A percentile compares a stretch with the other conserved stretches of the same genome.
These are phyloP conservation scores for Tympanuchus pallidicinctus DNA, from an alignment of 2,113 vertebrate species.

Conservation along the genomic window DNA sequence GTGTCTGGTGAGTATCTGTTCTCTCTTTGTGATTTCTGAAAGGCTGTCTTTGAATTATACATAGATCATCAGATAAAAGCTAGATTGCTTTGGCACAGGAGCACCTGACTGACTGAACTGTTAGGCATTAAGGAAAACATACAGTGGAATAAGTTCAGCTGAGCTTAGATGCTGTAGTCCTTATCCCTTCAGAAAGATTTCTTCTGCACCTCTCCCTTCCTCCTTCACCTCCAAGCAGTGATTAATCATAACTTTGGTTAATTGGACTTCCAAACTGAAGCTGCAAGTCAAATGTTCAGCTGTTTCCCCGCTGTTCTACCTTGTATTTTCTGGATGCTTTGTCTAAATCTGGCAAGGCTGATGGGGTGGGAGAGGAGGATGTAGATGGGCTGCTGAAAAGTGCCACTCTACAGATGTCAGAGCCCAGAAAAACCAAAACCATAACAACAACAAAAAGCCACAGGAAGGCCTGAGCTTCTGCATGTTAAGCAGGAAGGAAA, in stretches of 20 bases:
- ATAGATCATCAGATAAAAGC: background rate
- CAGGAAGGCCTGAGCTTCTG: background rate
- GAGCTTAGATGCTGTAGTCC: background rate
- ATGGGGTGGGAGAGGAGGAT: background rate
- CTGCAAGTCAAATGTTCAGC: background rate
- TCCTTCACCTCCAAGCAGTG: background rate
- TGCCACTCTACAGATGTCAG: fast-evolving
- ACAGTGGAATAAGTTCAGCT: background rate
- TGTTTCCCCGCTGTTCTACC: background rate
- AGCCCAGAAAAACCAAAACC: background rate
- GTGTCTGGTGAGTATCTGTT: background rate
- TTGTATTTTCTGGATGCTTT: background rate
- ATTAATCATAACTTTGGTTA: background rate
- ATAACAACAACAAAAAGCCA: background rate
- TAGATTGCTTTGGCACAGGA: background rate
- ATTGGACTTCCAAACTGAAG: background rate
- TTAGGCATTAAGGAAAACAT: background rate
- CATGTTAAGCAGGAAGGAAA: background rate
- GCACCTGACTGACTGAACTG: fast-evolving
- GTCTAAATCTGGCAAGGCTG: background rate
- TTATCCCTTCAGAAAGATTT: background rate
- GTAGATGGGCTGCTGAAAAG: background rate
- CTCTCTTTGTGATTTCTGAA: background rate
- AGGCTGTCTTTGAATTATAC: background rate
- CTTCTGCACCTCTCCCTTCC: background rate